These are phyloP conservation scores for Aleadryas rufinucha DNA, from an alignment of 2,113 vertebrate genomes.

Conservation along the genomic window DNA sequence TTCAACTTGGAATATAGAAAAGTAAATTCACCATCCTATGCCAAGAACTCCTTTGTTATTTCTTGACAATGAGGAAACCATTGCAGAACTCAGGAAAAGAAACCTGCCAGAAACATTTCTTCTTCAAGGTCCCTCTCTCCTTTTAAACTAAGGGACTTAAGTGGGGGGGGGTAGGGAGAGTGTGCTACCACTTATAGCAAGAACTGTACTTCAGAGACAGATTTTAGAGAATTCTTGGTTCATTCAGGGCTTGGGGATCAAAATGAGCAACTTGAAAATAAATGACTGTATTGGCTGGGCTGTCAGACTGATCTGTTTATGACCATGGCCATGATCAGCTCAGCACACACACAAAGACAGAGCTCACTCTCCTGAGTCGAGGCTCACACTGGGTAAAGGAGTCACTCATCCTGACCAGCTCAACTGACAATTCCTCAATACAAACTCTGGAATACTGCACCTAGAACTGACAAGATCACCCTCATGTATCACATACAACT, in stretches of 20 bases:
- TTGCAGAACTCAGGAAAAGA: not conserved
- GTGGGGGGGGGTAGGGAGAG: not conserved
- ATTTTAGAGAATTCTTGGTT: not conserved
- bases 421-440: not conserved
- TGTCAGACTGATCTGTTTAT: not conserved
- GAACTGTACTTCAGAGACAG: not conserved
- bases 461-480: not conserved
- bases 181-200: not conserved
- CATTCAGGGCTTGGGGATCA: not conserved
- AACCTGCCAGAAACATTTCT: not conserved
- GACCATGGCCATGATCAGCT: not conserved
- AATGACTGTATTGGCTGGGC: not conserved
- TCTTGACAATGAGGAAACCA: not conserved
- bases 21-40: not conserved
- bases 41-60: not conserved
- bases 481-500: not conserved
- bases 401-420: not conserved
- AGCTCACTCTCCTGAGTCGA: fast-evolving
- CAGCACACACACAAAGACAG: not conserved
- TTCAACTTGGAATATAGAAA: not conserved
- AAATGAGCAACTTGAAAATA: not conserved
- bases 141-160: too few relatives aligned
- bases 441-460: not conserved
- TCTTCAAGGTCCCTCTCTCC: too few relatives aligned
- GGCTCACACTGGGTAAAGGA: not conserved